phyloP scores from a whole-genome alignment of 2,797 vertebrate species.

The Tenualosa ilisha region DNA sequence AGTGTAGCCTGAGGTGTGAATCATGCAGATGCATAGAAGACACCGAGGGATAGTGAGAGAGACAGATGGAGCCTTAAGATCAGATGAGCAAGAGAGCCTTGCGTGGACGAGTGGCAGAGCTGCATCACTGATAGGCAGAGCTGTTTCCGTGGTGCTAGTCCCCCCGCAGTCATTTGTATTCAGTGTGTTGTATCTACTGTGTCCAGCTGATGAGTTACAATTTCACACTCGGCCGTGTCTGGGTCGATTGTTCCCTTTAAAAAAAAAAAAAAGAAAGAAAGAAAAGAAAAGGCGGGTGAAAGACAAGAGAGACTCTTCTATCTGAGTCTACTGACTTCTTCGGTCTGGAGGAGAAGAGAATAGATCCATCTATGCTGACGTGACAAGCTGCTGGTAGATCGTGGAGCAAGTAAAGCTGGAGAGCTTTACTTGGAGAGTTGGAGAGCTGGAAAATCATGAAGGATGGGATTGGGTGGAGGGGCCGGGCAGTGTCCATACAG shows the following conservation, averaged over 20 bases:
- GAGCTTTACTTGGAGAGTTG: too few species aligned
- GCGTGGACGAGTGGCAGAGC: neutral
- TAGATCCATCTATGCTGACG: slow-evolving; percentile 33
- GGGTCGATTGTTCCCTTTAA: slow-evolving; percentile 46
- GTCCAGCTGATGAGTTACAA: slow-evolving; percentile 52
- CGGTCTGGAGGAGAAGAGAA: slow-evolving; percentile 36
- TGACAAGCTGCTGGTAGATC: slow-evolving; percentile 37
- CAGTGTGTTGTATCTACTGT: slow-evolving; percentile 54
- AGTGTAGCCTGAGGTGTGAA: too few species aligned
- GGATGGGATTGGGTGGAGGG: neutral
- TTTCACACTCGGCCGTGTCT: slow-evolving; percentile 66
- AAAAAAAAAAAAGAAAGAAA: slow-evolving; percentile 39
- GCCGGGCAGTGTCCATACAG: too few species aligned
- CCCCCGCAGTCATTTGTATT: slow-evolving; percentile 57
- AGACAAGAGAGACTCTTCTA: slow-evolving; percentile 1
- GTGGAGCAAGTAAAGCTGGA: neutral
- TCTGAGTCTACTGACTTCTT: neutral
- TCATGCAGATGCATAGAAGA: neutral
- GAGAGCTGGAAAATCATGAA: neutral
- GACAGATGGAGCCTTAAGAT: neutral
- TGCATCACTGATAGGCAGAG: neutral
- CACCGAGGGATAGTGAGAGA: neutral
- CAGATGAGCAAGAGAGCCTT: neutral
- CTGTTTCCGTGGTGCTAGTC: slow-evolving; percentile 3
- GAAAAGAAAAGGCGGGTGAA: neutral